Evolutionary conservation across 2,797 vertebrate species (phyloP), one percentile per base, ranked within the genome.

Genomic region (Sebastes hubbsi): DNA sequence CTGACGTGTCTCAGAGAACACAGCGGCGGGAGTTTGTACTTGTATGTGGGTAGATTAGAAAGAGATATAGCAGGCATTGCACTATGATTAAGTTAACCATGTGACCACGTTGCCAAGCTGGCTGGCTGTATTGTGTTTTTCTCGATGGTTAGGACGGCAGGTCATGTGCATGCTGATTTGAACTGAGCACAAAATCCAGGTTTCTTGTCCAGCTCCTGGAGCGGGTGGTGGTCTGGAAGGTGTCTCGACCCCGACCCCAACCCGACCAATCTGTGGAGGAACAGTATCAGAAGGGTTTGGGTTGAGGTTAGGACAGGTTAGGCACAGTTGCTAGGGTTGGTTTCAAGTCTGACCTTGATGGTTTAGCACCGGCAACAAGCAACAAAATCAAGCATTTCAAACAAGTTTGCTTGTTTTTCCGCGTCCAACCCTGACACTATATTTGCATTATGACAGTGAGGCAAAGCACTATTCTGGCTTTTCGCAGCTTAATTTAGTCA

Each of bases 51-150:
- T 77, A 56, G 78, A 87, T 71, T 29, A 89, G 75, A 86, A 75
- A 88, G 88, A 87, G 68, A 87, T 88, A 80, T 75, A 70, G 82
- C 85, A 87, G 86, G 84, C 75, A 72, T 93, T 95, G 91, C 88
- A 94, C 93, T 91, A 92, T 88, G 85, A 87, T 78, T 56, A 72
- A 73, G 67, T 84, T 84, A 65, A 34, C 65, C 42, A 80, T 83
- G 69, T n/a, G 61, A 58, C 54, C 42, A 24, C 56, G 42, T 74
- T 49, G 49, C 22, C 29, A 54, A 63, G 30, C 32, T 49, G 16
- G n/a, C 30, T 36, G 78, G 29, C 38, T 59, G 60, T 58, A 66
- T 30, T 66, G 55, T 73, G 49, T 62, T 79, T 67, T 71, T 86
- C 59, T 70, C 32, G 61, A 80, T 77, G 81, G 20, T 84, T 75